These are phyloP conservation scores for Leptoteleia sp. DNA, from an alignment of 1,140 invertebrate species.

Conservation along the genomic window DNA sequence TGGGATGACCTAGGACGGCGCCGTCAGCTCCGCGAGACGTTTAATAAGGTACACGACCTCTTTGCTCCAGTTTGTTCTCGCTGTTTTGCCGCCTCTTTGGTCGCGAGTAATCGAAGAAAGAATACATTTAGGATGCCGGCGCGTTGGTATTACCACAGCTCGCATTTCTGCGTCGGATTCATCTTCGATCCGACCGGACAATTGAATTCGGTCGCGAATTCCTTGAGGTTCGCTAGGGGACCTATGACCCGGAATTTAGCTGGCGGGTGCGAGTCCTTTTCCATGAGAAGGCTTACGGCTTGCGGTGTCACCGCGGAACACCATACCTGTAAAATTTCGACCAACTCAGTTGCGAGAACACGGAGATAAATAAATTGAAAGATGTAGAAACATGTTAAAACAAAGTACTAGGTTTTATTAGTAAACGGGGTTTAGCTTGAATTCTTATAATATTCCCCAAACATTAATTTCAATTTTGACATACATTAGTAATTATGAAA, in stretches of 20 bases:
- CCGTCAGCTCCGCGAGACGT: not conserved
- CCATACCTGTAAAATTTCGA: slow-evolving; percentile 89
- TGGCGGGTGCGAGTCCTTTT: slow-evolving; percentile 92
- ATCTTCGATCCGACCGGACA: slow-evolving; percentile 90
- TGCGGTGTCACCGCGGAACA: slow-evolving; percentile 91
- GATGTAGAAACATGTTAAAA: no score
- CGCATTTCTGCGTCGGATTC: slow-evolving; percentile 95
- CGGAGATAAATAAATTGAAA: no score
- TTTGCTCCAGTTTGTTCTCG: not conserved
- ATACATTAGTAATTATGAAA: no score
- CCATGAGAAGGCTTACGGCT: slow-evolving; percentile 87
- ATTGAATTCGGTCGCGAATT: slow-evolving; percentile 93
- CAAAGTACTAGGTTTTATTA: no score
- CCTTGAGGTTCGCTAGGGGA: slow-evolving; percentile 92
- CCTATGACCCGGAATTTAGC: slow-evolving; percentile 92
- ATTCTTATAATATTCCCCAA: no score
- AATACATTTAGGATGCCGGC: not conserved
- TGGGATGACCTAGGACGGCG: slow-evolving; percentile 14
- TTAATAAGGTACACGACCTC: not conserved
- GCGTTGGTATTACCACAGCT: slow-evolving; percentile 90
- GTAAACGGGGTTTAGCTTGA: no score
- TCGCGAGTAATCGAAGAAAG: not conserved
- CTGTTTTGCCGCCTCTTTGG: no score
- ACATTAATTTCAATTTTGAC: no score
- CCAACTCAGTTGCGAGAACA: no score